Conservation (phyloP, 2,888 invertebrate genomes). For the Eupithecia insigniata region DNA sequence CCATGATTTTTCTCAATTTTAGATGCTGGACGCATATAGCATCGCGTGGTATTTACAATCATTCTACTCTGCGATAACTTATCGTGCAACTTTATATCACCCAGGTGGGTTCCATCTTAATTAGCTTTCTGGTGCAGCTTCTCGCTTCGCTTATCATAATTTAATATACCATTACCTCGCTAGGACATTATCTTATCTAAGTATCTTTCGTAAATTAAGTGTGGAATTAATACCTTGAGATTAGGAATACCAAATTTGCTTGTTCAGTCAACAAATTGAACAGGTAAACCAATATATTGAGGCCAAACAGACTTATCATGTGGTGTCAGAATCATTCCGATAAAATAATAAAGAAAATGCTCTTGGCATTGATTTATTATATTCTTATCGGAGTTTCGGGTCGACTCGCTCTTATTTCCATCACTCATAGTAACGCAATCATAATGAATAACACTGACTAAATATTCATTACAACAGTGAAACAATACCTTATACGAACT, state of each 20-base stretch:
- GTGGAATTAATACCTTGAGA: background rate
- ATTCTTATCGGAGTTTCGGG: slow-evolving; percentile 7
- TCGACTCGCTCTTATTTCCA: slow-evolving; percentile 13
- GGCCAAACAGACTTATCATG: background rate
- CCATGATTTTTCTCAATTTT: background rate
- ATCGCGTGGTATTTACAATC: background rate
- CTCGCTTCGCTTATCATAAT: background rate
- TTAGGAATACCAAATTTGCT: background rate
- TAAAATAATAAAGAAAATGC: slow-evolving; percentile 25
- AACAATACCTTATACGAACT: background rate
- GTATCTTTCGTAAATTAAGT: background rate
- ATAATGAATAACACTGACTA: slow-evolving; percentile 4
- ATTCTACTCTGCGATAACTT: background rate
- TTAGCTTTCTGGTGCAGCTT: slow-evolving; percentile 1
- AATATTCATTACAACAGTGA: slow-evolving; percentile 13
- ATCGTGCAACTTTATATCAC: background rate
- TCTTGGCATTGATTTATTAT: slow-evolving; percentile 40
- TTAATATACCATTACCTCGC: slow-evolving; percentile 5
- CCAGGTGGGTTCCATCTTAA: slow-evolving; percentile 1
- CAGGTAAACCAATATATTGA: background rate
- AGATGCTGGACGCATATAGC: background rate
- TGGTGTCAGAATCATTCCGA: slow-evolving; percentile 8
- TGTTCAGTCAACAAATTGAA: background rate
- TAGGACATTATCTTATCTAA: background rate
- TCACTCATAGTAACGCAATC: slow-evolving; percentile 19